A percentile compares a stretch with the other conserved stretches of the same genome.
Evolutionary conservation across 1,140 invertebrate species (phyloP).

Genomic region (Olivierus martensii): DNA sequence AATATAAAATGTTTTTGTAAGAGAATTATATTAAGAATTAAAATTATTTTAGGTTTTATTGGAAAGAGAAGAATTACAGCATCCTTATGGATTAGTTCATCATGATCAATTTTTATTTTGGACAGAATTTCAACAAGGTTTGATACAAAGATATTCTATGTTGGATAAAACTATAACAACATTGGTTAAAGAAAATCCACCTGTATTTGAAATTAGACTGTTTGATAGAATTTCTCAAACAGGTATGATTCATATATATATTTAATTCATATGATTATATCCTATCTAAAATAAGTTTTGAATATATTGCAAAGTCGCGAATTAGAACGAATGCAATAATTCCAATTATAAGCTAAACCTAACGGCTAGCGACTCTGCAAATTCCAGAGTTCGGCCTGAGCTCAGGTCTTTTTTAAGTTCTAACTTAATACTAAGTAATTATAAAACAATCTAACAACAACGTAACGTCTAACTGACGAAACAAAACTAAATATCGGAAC

Average conservation of each 20-base stretch:
- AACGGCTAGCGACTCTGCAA: no score
- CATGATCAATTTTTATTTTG: constrained; percentile 35
- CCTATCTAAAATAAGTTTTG: no score
- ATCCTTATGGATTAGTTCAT: constrained; percentile 42
- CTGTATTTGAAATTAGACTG: constrained; percentile 46
- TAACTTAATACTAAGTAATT: no score
- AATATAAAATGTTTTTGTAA: no score
- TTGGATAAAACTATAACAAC: constrained; percentile 28
- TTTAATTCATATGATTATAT: constrained; percentile 1
- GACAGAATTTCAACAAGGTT: constrained; percentile 44
- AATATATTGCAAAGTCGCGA: no score
- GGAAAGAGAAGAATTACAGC: constrained; percentile 29
- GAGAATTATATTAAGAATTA: background rate
- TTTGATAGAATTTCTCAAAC: constrained; percentile 37
- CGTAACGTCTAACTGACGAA: no score
- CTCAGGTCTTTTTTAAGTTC: no score
- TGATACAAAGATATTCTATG: constrained; percentile 36
- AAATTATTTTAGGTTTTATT: constrained; percentile 14
- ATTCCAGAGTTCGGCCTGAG: no score
- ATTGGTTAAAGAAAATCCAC: constrained; percentile 35
- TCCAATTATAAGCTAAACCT: no score
- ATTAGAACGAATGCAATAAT: no score
- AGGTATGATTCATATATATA: constrained; percentile 27
- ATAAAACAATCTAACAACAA: no score
- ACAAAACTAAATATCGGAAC: no score